Percentiles rank a stretch among this genome's conserved stretches.
These are phyloP conservation scores for Ardeotis arabs DNA, from an alignment of 2,113 vertebrate genomes.

Conservation along the genomic window DNA sequence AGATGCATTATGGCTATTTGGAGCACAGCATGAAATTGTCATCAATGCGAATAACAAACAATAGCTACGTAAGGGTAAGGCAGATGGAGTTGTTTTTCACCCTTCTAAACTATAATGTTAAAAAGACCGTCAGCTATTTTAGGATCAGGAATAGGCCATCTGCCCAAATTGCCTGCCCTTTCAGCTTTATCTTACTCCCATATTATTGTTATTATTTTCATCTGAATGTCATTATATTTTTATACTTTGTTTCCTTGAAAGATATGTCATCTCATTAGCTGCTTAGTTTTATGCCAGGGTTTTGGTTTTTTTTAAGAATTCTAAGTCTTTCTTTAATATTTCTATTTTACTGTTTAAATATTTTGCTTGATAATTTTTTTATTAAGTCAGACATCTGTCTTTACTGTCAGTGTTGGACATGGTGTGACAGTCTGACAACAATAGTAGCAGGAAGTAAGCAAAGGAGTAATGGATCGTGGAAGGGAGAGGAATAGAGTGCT, in stretches of 20 bases:
- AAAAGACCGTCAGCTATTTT: slow-evolving; percentile 63
- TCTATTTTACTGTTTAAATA: background rate
- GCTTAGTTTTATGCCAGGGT: background rate
- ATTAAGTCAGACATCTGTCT: background rate
- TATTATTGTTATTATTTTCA: background rate
- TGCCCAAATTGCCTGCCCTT: slow-evolving; percentile 38
- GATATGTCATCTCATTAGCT: background rate
- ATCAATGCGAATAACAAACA: background rate
- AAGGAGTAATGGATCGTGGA: background rate
- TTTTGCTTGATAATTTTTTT: background rate
- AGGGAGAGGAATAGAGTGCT: background rate
- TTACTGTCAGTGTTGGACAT: background rate
- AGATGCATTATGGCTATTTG: background rate
- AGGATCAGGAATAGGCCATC: slow-evolving; percentile 58
- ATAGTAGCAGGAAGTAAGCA: background rate
- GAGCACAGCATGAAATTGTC: slow-evolving; percentile 17
- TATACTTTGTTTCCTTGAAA: background rate
- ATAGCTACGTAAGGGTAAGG: slow-evolving; percentile 28
- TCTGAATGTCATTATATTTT: background rate
- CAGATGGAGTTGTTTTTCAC: slow-evolving; percentile 64
- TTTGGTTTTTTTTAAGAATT: background rate
- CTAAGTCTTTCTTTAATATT: background rate
- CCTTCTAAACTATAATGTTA: slow-evolving; percentile 48
- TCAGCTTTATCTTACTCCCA: background rate
- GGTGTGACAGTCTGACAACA: background rate